Conservation (phyloP, 2,113 vertebrate genomes). For the Lophotis ruficrista region DNA sequence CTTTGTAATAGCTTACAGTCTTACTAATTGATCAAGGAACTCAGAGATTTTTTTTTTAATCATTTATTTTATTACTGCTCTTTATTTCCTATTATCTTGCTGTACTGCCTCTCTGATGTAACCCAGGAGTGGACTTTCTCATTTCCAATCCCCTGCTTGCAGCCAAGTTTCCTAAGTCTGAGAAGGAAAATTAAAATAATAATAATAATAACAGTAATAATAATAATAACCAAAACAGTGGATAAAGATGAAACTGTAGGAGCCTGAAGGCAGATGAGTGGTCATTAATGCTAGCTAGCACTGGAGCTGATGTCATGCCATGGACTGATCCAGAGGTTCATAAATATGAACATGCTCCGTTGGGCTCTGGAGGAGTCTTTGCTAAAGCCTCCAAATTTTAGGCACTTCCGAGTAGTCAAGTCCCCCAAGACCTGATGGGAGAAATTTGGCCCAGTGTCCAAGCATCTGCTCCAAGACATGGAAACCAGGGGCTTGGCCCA, state of each 20-base stretch:
- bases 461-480: rapidly evolving
- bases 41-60: background rate
- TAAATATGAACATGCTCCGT: rapidly evolving
- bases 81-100: constrained; percentile 41
- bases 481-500: background rate
- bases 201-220: background rate
- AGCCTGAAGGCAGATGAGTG: background rate
- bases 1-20: constrained; percentile 15
- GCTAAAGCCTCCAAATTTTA: background rate
- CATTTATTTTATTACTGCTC: constrained; percentile 38
- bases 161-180: background rate
- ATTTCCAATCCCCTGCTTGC: background rate
- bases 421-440: background rate
- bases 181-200: constrained; percentile 23
- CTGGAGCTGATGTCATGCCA: background rate
- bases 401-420: rapidly evolving
- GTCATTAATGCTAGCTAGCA: background rate
- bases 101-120: background rate
- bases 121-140: constrained; percentile 11
- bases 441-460: rapidly evolving
- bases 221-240: background rate
- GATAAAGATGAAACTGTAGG: background rate
- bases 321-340: background rate
- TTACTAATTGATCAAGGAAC: constrained; percentile 55
- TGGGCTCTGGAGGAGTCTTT: background rate